phyloP scores from a whole-genome alignment of 2,888 invertebrate species.

The Stenotaenia linearis region DNA sequence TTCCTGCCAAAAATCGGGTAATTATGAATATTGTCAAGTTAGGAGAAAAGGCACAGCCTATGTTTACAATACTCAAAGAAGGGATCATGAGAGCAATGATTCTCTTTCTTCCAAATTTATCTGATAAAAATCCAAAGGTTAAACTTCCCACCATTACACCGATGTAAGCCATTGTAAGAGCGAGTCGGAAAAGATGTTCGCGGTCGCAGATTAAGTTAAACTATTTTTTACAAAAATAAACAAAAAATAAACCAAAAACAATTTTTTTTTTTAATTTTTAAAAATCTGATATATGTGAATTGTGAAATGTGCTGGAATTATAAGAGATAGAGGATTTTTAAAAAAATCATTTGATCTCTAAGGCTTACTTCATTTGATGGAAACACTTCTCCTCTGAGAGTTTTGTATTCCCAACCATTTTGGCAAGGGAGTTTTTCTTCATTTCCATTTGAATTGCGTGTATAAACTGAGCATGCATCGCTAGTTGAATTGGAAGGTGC shows the following conservation, averaged over 20 bases:
- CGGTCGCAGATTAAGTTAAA: neutral
- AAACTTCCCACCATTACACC: neutral
- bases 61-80: neutral
- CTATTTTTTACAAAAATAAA: too few relatives aligned
- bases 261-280: too few relatives aligned
- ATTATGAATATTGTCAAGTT: neutral
- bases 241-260: too few relatives aligned
- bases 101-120: neutral
- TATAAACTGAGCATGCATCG: neutral
- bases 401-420: neutral
- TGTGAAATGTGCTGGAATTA: too few relatives aligned
- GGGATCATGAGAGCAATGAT: neutral
- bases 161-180: neutral
- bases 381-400: neutral
- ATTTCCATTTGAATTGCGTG: neutral
- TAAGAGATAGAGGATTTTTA: too few relatives aligned
- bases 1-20: neutral
- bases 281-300: too few relatives aligned
- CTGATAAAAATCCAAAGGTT: neutral
- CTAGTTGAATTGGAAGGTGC: neutral
- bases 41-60: neutral
- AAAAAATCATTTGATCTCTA: too few relatives aligned
- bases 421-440: neutral
- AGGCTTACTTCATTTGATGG: conserved; percentile 22
- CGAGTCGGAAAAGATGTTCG: neutral